Evolutionary conservation across 2,888 invertebrate genomes (phyloP), one percentile per base, ranked within the genome.

Genomic region (Lutraria lutraria): DNA sequence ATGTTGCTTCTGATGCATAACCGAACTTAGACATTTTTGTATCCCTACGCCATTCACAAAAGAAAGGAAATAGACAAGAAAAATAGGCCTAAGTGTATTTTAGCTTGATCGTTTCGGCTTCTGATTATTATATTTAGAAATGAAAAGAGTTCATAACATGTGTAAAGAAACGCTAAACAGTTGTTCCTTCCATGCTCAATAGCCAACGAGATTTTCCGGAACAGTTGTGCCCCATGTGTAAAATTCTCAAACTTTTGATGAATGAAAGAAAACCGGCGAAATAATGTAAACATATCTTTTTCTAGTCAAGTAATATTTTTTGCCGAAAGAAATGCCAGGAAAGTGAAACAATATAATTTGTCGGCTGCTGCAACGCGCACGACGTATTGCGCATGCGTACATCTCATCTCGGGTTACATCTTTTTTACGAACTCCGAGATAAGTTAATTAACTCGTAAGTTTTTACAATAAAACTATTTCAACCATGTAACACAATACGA

Each of bases 171-270:
- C 43, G 72, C 52, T 63, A 52, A 86, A 81, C 86, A 86, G 86
- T 86, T 86, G 86, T 63, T 81, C n/a, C 31, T 34, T 63, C 79
- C 81, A 81, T 81, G 86, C 86, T 86, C 86, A 86, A 86, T 86
- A 68, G 81, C 25, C 43, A 21, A 12, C 34, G 12, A 86, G 86
- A 86, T 2, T 53, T 72, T n/a, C 34, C 15, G 29, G 8, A 72
- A 72, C 86, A 86, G 86, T 86, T 86, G 86, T 81, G 68, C 43
- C 85, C 31, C 52, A 85, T 85, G 56, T 85, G 85, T 85, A 80
- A 60, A 76, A 60, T 25, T 60, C 56, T 80, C 34, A 85, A 80
- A 80, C 80, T 60, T 85, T 85, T 85, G 85, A 85, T 85, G 85
- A 85, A 85, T 85, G 85, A 43, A 60, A 80, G 52, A 84, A 72